These are phyloP conservation scores for Sylvilagus bachmani DNA, from an alignment of 2,113 vertebrate genomes.

Conservation along the genomic window DNA sequence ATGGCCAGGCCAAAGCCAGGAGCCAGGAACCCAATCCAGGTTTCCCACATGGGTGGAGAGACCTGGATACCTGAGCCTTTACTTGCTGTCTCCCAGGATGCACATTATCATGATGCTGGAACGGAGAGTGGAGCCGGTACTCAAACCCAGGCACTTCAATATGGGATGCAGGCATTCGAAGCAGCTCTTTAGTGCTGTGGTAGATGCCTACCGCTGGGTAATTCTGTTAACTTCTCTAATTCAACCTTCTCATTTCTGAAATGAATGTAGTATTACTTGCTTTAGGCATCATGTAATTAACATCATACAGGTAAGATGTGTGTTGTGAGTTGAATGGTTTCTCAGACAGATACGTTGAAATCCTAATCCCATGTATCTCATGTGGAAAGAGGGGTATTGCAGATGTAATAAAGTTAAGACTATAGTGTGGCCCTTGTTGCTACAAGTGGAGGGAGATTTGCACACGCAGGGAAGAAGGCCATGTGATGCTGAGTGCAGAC, in stretches of 20 bases:
- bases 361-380: not conserved
- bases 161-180: too few species aligned
- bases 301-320: not conserved
- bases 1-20: too few species aligned
- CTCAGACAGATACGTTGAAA: not conserved
- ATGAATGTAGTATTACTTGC: not conserved
- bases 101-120: too few species aligned
- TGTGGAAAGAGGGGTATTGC: not conserved
- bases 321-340: not conserved
- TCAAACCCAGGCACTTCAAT: too few species aligned
- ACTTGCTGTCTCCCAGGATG: too few species aligned
- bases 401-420: not conserved
- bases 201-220: too few species aligned
- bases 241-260: not conserved
- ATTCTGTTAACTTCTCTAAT: not conserved
- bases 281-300: not conserved
- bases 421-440: not conserved
- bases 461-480: not conserved
- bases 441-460: not conserved
- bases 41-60: too few species aligned
- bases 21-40: too few species aligned
- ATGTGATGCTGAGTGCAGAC: not conserved
- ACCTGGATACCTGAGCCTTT: too few species aligned
- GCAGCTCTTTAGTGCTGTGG: too few species aligned
- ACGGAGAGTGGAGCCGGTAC: too few species aligned